Percentiles rank a stretch among this genome's conserved stretches.
phyloP scores from a whole-genome alignment of 2,113 vertebrate species.

The Bubo bubo region DNA sequence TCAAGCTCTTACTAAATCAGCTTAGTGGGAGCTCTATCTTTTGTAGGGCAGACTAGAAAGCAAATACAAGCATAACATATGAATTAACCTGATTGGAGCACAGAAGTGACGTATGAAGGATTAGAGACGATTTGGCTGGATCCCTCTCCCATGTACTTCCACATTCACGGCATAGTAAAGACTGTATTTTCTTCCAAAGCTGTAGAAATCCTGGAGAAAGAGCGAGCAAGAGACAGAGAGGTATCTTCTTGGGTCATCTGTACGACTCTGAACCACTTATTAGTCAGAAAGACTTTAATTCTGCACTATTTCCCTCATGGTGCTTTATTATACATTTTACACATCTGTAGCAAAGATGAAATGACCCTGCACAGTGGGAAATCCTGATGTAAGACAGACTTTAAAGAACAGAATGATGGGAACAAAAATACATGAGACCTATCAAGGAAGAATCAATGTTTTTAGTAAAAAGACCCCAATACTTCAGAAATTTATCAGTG shows the following conservation, averaged over 20 bases:
- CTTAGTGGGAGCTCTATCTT: neutral
- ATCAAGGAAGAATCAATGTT: neutral
- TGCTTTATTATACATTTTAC: neutral
- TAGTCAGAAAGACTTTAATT: neutral
- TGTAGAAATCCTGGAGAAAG: neutral
- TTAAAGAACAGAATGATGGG: neutral
- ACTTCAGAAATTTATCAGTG: neutral
- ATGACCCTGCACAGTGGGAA: neutral
- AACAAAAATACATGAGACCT: neutral
- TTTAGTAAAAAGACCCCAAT: neutral
- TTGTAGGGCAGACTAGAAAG: neutral
- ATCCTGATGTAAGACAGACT: neutral
- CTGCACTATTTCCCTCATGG: neutral
- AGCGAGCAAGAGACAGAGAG: rapidly evolving
- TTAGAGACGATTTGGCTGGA: neutral
- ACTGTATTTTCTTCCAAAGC: neutral
- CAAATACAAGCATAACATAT: neutral
- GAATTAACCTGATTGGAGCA: neutral
- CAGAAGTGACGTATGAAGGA: neutral
- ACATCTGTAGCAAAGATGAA: neutral
- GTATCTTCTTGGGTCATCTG: neutral
- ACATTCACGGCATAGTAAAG: neutral
- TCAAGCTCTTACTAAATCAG: neutral
- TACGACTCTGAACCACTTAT: neutral
- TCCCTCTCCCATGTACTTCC: neutral